Percentiles rank a stretch among this genome's conserved stretches.
These are phyloP conservation scores for Daubentonia madagascariensis DNA, from an alignment of 2,113 vertebrate species.

Conservation along the genomic window DNA sequence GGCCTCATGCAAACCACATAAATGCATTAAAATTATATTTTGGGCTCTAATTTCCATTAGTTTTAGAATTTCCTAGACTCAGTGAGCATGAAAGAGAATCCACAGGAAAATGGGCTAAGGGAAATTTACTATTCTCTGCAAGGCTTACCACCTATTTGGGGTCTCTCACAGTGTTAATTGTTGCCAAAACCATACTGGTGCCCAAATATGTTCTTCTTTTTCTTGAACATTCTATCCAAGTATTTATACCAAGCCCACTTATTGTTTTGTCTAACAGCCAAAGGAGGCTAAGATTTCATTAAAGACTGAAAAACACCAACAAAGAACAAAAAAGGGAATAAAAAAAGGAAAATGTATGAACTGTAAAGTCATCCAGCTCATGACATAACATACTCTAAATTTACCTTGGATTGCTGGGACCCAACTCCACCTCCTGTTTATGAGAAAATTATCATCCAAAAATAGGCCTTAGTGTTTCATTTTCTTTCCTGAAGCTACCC, in stretches of 20 bases:
- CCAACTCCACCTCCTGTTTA: neutral
- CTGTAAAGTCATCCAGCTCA: neutral
- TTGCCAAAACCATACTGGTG: neutral
- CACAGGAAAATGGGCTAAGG: neutral
- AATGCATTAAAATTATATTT: slow-evolving; percentile 33
- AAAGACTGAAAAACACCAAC: neutral
- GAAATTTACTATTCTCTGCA: neutral
- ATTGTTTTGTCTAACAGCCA: neutral
- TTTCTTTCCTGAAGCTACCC: neutral
- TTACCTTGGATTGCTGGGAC: neutral
- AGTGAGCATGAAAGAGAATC: neutral
- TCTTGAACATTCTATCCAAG: neutral
- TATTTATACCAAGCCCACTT: neutral
- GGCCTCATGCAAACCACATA: neutral
- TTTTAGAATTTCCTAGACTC: neutral
- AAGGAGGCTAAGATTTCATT: neutral
- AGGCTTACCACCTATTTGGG: neutral
- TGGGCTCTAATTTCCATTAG: neutral
- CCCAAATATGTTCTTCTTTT: neutral
- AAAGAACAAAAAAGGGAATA: neutral
- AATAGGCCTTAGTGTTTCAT: neutral
- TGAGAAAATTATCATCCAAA: neutral
- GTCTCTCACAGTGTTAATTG: neutral
- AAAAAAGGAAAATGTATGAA: neutral
- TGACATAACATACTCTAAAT: neutral